phyloP scores from a whole-genome alignment of 1,140 invertebrate species.

The Euglossa dilemma region DNA sequence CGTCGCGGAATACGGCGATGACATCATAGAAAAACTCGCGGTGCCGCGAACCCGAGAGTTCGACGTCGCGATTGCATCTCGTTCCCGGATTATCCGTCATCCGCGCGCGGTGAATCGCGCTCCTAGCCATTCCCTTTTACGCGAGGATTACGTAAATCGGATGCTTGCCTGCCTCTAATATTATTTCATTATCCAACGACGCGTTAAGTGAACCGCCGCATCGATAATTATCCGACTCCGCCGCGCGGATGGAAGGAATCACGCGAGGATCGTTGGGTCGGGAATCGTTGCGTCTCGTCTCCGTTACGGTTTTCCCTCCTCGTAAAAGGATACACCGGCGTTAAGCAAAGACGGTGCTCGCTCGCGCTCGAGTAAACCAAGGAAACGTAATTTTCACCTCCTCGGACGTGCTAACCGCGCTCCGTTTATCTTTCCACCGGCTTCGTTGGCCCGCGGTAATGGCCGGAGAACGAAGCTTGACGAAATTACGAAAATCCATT shows the following conservation, averaged over 20 bases:
- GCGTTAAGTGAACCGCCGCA: background rate
- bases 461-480: constrained; percentile 8
- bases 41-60: background rate
- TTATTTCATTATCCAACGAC: constrained; percentile 5
- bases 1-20: constrained; percentile 45
- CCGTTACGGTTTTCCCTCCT: background rate
- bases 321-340: constrained; percentile 25
- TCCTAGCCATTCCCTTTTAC: background rate
- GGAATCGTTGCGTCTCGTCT: no score
- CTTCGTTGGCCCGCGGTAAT: constrained; percentile 29
- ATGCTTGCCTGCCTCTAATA: background rate
- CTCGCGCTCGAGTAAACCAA: constrained; percentile 26
- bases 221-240: background rate
- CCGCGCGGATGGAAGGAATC: background rate
- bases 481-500: constrained; percentile 32
- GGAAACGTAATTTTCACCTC: constrained; percentile 38
- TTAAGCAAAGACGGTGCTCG: constrained; percentile 30
- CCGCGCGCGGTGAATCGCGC: background rate
- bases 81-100: constrained; percentile 34
- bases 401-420: constrained; percentile 34
- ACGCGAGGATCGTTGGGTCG: no score
- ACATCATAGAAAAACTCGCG: constrained; percentile 47
- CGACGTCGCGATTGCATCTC: constrained; percentile 21
- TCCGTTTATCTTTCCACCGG: constrained; percentile 43
- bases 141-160: constrained; percentile 19